Percentiles rank a stretch among this genome's conserved stretches.
These are phyloP conservation scores for Haliclona indistincta DNA, from an alignment of 37 sponge, comb jelly and placozoan genomes.

Conservation along the genomic window DNA sequence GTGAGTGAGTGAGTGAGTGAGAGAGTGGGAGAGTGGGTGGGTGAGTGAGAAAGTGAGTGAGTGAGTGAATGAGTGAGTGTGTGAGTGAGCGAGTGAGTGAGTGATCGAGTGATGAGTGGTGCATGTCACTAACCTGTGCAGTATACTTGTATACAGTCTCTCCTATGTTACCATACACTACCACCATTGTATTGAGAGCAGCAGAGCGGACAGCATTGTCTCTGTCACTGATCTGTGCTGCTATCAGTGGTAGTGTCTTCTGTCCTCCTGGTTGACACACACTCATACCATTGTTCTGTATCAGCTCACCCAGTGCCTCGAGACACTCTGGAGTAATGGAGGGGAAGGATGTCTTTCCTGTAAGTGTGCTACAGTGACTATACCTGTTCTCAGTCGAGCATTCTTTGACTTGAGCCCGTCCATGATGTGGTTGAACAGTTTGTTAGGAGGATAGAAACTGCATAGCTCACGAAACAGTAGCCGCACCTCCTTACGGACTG, in stretches of 20 bases:
- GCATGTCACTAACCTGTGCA: constrained; percentile 55
- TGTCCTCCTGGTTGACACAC: constrained; percentile 86
- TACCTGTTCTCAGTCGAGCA: constrained; percentile 81
- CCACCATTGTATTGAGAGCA: constrained; percentile 91
- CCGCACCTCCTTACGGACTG: constrained; percentile 84
- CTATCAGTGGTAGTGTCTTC: constrained; percentile 79
- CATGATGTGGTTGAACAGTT: constrained; percentile 66
- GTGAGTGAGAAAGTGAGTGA: too few relatives aligned
- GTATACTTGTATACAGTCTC: constrained; percentile 80
- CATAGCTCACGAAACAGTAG: constrained; percentile 74
- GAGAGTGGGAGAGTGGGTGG: too few relatives aligned
- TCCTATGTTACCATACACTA: constrained; percentile 80
- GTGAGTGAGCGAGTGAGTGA: too few relatives aligned
- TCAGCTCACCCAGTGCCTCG: constrained; percentile 82
- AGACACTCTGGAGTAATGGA: constrained; percentile 75
- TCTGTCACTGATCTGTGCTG: constrained; percentile 78
- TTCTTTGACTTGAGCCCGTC: constrained; percentile 91
- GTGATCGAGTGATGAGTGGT: too few relatives aligned
- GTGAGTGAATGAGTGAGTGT: too few relatives aligned
- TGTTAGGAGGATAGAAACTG: constrained; percentile 82
- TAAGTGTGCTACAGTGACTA: too few relatives aligned
- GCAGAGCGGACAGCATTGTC: constrained; percentile 88
- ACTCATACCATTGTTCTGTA: constrained; percentile 75
- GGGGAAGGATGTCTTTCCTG: too few relatives aligned
- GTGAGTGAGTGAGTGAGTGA: too few relatives aligned